These are phyloP conservation scores for Diploscapter pachys DNA, from an alignment of 1,140 invertebrate genomes.

Conservation along the genomic window DNA sequence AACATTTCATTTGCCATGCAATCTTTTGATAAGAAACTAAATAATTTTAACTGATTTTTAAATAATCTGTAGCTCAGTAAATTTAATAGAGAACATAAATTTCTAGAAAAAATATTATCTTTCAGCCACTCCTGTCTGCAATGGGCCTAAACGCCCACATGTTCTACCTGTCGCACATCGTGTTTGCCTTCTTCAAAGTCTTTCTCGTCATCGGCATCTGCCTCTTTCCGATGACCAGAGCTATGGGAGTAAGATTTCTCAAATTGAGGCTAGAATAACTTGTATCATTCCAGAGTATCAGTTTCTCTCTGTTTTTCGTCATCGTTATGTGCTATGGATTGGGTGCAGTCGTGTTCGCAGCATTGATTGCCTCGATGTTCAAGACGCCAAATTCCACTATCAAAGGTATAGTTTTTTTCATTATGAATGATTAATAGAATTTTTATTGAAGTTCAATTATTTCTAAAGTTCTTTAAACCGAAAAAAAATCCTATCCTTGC, in stretches of 20 bases:
- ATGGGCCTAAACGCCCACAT: constrained; percentile 18
- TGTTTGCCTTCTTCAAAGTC: constrained; percentile 21
- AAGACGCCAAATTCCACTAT: constrained; percentile 6
- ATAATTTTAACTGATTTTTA: too few relatives aligned
- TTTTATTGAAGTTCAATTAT: too few relatives aligned
- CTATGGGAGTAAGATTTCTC: background rate
- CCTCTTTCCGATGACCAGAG: constrained; percentile 17
- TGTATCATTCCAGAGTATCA: constrained; percentile 21
- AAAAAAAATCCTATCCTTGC: background rate
- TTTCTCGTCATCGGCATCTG: constrained; percentile 10
- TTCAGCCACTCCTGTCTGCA: constrained; percentile 3
- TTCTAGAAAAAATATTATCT: too few relatives aligned
- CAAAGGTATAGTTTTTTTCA: constrained; percentile 6
- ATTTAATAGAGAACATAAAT: too few relatives aligned
- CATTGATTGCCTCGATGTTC: constrained; percentile 17
- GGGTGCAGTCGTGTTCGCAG: constrained; percentile 19
- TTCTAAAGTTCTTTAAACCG: too few relatives aligned
- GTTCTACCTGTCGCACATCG: constrained; percentile 33
- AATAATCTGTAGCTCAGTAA: too few relatives aligned
- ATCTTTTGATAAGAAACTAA: too few relatives aligned
- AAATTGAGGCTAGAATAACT: background rate
- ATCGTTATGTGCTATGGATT: constrained; percentile 12
- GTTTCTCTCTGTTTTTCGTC: constrained; percentile 4
- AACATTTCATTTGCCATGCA: too few relatives aligned
- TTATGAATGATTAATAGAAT: too few relatives aligned